These are phyloP conservation scores for Drosophila yakuba DNA, from an alignment of 1,140 invertebrate species.

Conservation along the genomic window DNA sequence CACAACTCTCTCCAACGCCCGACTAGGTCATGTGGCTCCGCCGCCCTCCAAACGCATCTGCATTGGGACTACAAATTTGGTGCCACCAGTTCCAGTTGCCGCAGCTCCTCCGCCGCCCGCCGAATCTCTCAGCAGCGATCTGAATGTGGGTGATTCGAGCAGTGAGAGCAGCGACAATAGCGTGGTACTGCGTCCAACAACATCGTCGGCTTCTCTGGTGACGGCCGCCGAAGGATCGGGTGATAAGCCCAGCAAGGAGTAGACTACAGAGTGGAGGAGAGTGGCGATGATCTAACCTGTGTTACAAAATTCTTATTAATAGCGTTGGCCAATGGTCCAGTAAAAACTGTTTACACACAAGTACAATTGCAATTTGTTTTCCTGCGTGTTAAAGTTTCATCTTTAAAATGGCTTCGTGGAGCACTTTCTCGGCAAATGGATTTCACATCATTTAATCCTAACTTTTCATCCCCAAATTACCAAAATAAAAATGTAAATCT, in stretches of 20 bases:
- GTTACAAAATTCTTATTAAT: conserved; percentile 52
- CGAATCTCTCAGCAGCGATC: conserved; percentile 46
- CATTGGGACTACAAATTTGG: conserved; percentile 36
- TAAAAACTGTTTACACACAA: conserved; percentile 52
- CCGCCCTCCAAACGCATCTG: conserved; percentile 72
- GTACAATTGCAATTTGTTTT: background rate
- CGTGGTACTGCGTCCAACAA: conserved; percentile 57
- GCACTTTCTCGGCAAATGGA: background rate
- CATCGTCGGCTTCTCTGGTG: conserved; percentile 49
- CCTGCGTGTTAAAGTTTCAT: background rate
- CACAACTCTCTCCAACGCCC: conserved; percentile 61
- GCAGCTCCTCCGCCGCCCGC: conserved; percentile 42
- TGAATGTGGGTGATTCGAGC: conserved; percentile 69
- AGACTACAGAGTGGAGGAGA: conserved; percentile 21
- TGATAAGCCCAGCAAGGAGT: conserved; percentile 51
- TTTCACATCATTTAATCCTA: conserved; percentile 21
- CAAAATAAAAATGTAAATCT: conserved; percentile 31
- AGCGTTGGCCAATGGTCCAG: conserved; percentile 54
- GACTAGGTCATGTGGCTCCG: conserved; percentile 65
- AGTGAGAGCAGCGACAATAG: conserved; percentile 72
- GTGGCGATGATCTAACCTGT: conserved; percentile 15
- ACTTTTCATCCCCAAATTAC: conserved; percentile 23
- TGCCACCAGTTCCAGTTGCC: conserved; percentile 42
- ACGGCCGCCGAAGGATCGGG: conserved; percentile 48
- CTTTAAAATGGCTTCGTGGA: background rate